A percentile compares a stretch with the other conserved stretches of the same genome.
phyloP scores from a whole-genome alignment of 2,888 invertebrate genomes.

The Parnassius apollo region DNA sequence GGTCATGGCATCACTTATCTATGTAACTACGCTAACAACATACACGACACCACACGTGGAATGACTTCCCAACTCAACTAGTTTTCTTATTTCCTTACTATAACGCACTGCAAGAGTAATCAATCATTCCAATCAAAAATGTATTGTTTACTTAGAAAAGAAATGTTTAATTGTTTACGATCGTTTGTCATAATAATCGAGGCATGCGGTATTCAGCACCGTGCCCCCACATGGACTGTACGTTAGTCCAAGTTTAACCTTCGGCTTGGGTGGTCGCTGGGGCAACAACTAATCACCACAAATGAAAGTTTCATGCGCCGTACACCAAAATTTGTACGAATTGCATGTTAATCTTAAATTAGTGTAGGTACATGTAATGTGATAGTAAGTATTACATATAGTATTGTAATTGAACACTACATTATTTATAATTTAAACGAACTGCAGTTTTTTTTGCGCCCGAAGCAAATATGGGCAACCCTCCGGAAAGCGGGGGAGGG shows the following conservation, averaged over 20 bases:
- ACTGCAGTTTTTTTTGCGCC: too few relatives aligned
- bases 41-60: constrained; percentile 26
- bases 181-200: constrained; percentile 36
- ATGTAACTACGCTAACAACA: constrained; percentile 20
- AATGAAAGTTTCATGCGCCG: constrained; percentile 65
- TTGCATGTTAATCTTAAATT: not conserved
- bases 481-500: too few relatives aligned
- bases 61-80: constrained; percentile 19
- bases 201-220: constrained; percentile 44
- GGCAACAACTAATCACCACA: constrained; percentile 75
- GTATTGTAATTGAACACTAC: too few relatives aligned
- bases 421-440: too few relatives aligned
- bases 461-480: too few relatives aligned
- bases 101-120: constrained; percentile 14
- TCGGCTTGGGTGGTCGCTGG: constrained; percentile 60
- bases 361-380: too few relatives aligned
- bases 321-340: constrained; percentile 6
- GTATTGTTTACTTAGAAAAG: constrained; percentile 22
- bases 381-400: too few relatives aligned
- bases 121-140: constrained; percentile 32
- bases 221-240: constrained; percentile 67
- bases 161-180: constrained; percentile 21
- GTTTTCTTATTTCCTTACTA: not conserved
- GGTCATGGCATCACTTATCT: constrained; percentile 63
- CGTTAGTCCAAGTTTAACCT: constrained; percentile 65